Base-by-base conservation (phyloP, 2,113 vertebrate genomes). In the Talpa occidentalis region DNA sequence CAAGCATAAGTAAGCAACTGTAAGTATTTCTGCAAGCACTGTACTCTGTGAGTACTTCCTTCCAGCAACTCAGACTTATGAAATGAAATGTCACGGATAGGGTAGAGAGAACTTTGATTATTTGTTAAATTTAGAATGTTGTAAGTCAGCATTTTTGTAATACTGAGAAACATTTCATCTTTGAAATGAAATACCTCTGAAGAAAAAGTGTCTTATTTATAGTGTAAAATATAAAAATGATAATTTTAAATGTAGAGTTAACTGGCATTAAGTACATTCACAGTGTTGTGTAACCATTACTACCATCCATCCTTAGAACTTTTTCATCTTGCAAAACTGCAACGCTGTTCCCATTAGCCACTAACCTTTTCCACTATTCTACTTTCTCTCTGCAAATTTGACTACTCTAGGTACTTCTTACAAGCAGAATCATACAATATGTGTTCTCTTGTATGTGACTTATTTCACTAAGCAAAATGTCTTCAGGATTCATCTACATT, bases 21-120 rank as follows among this genome's bases (percentile, higher is more conserved):
- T 92, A 62, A 52, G 32, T 78, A 17, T 30, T 94, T 37, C 26
- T 56, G 21, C n/a, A 86, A 90, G 26, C 40, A 22, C 26, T 56
- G 30, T 21, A 32, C 8, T 86, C 10, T 5, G 2, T 70, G 37
- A 88, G 16, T 54, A 35, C 26, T 21, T 21, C 83, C 15, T 1
- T 94, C 5, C 69, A 22, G 56, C 24, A 16, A 40, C 47, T 74
- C 95, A 81, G 14, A 90, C 79, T 91, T 83, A 76, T 88, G 85
- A 95, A 94, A 40, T 94, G 87, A 94, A 10, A 0, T 6, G 21
- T 28, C 32, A 32, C 78, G 89, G 66, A 80, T 86, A 87, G 88
- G 3, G 4, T 0, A 91, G 37, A 54, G 86, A 85, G 85, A 40
- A 4, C 37, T 93, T 47, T 42, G 73, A 42, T 67, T 95, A 56